These are phyloP conservation scores for Noctilio leporinus DNA, from an alignment of 2,113 vertebrate species.

Conservation along the genomic window DNA sequence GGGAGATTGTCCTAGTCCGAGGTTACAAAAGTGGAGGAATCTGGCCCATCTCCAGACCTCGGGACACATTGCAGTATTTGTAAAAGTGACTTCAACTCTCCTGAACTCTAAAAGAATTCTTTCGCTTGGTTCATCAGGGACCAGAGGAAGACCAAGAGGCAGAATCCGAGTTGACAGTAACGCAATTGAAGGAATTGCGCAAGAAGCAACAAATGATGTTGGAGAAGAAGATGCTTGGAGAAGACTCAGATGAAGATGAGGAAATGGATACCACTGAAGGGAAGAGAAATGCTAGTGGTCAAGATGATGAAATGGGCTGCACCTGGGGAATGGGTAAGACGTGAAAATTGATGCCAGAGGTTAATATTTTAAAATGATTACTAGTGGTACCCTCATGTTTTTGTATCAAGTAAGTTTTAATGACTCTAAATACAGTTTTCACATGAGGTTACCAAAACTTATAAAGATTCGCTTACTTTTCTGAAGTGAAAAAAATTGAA, in stretches of 20 bases:
- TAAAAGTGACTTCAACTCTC: neutral
- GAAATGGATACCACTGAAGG: constrained; percentile 72
- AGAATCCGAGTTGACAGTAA: constrained; percentile 92
- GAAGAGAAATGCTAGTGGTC: constrained; percentile 50
- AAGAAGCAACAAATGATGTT: constrained; percentile 86
- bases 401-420: neutral
- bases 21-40: neutral
- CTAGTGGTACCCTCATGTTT: neutral
- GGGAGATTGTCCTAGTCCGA: neutral
- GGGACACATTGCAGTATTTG: neutral
- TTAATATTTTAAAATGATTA: neutral
- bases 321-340: constrained; percentile 95
- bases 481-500: neutral
- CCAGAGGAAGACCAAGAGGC: constrained; percentile 93
- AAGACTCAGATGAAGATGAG: constrained; percentile 88
- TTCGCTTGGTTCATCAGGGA: constrained; percentile 80
- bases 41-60: neutral
- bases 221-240: constrained; percentile 93
- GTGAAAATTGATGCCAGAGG: neutral
- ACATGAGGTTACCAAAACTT: neutral
- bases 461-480: neutral
- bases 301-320: constrained; percentile 86
- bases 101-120: neutral
- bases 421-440: neutral
- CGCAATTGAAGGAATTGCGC: constrained; percentile 87